phyloP scores from a whole-genome alignment of 2,888 invertebrate genomes.

The Tipula helvola region DNA sequence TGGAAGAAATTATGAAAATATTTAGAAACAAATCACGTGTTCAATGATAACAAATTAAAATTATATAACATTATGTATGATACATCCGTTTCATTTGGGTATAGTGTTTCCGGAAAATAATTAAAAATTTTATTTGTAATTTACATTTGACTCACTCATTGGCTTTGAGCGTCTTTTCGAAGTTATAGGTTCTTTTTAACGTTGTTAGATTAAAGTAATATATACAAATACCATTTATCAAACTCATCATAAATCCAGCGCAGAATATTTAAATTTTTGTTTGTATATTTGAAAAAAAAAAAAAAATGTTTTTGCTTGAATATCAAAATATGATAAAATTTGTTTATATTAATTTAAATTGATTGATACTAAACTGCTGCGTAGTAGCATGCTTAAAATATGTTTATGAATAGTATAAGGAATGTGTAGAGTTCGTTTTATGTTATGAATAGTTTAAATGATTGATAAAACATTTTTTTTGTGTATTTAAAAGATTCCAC shows the following conservation, averaged over 20 bases:
- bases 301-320: not conserved
- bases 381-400: not conserved
- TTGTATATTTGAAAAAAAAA: not conserved
- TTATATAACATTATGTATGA: not conserved
- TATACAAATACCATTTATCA: not conserved
- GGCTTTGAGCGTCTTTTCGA: not conserved
- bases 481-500: not conserved
- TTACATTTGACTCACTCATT: not conserved
- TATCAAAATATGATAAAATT: not conserved
- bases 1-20: not conserved
- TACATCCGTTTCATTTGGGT: not conserved
- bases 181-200: not conserved
- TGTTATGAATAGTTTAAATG: not conserved
- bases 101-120: not conserved
- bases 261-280: not conserved
- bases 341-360: not conserved
- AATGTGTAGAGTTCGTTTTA: not conserved
- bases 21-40: not conserved
- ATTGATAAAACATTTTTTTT: not conserved
- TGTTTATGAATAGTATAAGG: not conserved
- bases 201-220: not conserved
- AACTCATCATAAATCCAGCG: not conserved
- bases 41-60: not conserved
- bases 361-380: not conserved
- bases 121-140: not conserved